phyloP scores from a whole-genome alignment of 2,797 vertebrate species.

The Sebastes trivittatus region DNA sequence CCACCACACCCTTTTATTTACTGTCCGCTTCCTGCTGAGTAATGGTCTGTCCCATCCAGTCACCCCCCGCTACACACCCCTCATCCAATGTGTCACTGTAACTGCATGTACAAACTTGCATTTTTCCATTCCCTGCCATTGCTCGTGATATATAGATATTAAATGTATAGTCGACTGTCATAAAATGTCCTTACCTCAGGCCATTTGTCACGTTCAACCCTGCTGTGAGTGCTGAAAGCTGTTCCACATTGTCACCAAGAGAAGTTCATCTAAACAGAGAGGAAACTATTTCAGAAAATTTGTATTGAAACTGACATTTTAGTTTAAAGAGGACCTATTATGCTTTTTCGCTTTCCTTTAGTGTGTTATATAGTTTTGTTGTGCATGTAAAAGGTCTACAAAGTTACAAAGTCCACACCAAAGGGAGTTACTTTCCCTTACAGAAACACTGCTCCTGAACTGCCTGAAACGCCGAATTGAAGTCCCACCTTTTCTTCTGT shows the following conservation, averaged over 20 bases:
- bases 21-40: constrained; percentile 60
- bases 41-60: constrained; percentile 52
- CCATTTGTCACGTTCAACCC: constrained; percentile 49
- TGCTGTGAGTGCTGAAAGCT: constrained; percentile 13
- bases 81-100: constrained; percentile 55
- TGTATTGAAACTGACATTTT: background rate
- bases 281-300: background rate
- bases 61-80: constrained; percentile 39
- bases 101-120: constrained; percentile 37
- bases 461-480: rapidly evolving
- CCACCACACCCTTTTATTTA: constrained; percentile 63
- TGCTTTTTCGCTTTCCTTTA: background rate
- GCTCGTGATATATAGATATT: constrained; percentile 57
- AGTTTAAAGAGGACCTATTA: rapidly evolving
- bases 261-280: background rate
- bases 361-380: background rate
- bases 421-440: background rate
- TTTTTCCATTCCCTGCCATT: constrained; percentile 35
- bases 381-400: background rate
- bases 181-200: constrained; percentile 30
- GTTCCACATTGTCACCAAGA: background rate
- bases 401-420: background rate
- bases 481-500: no score
- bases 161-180: constrained; percentile 43
- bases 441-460: rapidly evolving